phyloP scores from a whole-genome alignment of 2,797 vertebrate species.

The Tadarida brasiliensis region DNA sequence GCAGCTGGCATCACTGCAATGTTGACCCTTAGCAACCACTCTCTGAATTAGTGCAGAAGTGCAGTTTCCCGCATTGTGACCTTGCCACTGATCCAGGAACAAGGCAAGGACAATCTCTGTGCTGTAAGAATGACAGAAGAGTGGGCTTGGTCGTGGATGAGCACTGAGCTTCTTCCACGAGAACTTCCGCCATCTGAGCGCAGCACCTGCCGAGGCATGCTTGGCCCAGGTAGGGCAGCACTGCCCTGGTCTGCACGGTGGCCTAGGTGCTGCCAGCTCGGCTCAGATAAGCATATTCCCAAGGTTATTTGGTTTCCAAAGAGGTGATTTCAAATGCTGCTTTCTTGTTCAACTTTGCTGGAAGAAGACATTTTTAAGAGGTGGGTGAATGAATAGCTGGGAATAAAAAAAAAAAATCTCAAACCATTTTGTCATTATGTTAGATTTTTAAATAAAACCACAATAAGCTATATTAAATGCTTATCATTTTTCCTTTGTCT shows the following conservation, averaged over 20 bases:
- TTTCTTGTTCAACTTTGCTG: neutral
- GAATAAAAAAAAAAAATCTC: neutral
- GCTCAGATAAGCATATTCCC: neutral
- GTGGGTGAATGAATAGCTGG: neutral
- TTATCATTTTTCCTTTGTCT: constrained; percentile 55
- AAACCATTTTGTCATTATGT: neutral
- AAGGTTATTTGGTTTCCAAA: neutral
- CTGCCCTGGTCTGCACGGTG: neutral
- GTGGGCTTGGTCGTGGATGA: neutral
- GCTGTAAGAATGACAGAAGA: neutral
- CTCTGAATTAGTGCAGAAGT: neutral
- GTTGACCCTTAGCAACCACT: neutral
- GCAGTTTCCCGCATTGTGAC: neutral
- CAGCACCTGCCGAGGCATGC: too few species aligned
- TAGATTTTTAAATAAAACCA: constrained; percentile 51
- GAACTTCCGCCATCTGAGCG: neutral
- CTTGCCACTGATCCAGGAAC: neutral
- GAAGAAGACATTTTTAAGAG: neutral
- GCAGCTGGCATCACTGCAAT: neutral
- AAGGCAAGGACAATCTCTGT: neutral
- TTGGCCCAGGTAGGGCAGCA: neutral
- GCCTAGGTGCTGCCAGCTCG: neutral
- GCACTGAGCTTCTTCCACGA: neutral
- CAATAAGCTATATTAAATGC: constrained; percentile 55
- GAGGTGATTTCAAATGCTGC: neutral